phyloP scores from a whole-genome alignment of 2,797 vertebrate species.

The Intellagama lesueurii region DNA sequence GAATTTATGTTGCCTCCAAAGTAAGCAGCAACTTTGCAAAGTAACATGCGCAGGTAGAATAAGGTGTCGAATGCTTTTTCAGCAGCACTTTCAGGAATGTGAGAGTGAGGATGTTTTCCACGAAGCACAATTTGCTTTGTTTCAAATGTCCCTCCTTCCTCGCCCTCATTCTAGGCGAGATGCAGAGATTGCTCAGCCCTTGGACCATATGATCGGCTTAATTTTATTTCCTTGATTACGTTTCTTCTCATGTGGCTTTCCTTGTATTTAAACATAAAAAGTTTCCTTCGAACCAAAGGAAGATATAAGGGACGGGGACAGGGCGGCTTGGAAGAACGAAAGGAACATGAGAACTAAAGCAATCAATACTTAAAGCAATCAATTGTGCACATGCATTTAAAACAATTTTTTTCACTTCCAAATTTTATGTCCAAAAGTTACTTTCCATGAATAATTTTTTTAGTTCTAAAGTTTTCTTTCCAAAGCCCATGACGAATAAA shows the following conservation, averaged over 20 bases:
- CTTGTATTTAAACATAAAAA: slow-evolving; percentile 20
- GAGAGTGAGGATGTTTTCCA: slow-evolving; percentile 12
- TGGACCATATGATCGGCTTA: slow-evolving; percentile 24
- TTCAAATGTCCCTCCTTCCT: slow-evolving; percentile 32
- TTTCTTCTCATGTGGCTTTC: not conserved
- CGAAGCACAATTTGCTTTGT: slow-evolving; percentile 39
- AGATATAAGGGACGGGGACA: not conserved
- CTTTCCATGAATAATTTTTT: too few species aligned
- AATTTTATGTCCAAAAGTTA: too few species aligned
- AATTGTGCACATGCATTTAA: not conserved
- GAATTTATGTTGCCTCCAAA: slow-evolving; percentile 69
- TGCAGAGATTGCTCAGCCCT: not conserved
- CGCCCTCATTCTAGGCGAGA: not conserved
- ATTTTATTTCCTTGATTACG: not conserved
- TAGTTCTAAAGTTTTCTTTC: not conserved
- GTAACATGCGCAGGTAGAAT: slow-evolving; percentile 56
- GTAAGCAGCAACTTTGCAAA: slow-evolving; percentile 64
- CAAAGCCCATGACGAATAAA: not conserved
- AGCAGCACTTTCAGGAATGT: not conserved
- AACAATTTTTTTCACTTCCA: not conserved
- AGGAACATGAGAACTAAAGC: not conserved
- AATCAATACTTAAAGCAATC: not conserved
- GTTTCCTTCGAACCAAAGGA: not conserved
- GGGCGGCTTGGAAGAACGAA: slow-evolving; percentile 14
- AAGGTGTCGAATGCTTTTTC: slow-evolving; percentile 37